Base-by-base conservation (phyloP, 2,113 vertebrate genomes). In the Pelusios castaneus region DNA sequence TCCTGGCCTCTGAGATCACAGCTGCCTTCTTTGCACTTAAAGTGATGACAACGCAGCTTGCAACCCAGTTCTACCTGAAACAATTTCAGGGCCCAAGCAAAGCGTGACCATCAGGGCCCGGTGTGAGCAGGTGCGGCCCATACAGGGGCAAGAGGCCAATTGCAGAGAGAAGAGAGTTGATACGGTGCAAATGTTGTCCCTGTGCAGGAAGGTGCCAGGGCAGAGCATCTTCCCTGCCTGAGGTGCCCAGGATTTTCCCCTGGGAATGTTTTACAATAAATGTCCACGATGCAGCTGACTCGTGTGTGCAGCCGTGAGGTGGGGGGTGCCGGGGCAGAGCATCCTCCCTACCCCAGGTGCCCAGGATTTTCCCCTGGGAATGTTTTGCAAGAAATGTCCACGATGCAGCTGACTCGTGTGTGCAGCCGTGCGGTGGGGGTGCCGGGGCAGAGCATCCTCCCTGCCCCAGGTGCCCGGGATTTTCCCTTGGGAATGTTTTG, bases 21-120 rank as follows among this genome's bases (percentile, higher is more conserved):
- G 95, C 98, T 0, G 98, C 98, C 14, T 98, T 98, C 94, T 82
- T 98, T 34, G 98, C 97, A 0, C 98, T 99, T 76, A 97, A 94
- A 88, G 94, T 93, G 70, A 98, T 99, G 98, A 98, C 98, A 88
- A 97, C 91, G 47, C 98, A 98, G 94, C 98, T 99, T 70, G 96
- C 95, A 0, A 96, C 97, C 70, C 97, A 98, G 92, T 99, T 99
- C 97, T 85, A 98, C 92, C 97, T 99, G 94, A 95, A 38, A 2
- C 98, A 97, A 89, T 94, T 99, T 60, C 95, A 94, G 27, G 97
- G 88, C 3, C 78, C 95, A 3, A 82, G 96, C 60, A 76, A 76
- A 45, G 73, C 21, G 3, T 9, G 12, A 9, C 0, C 10, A 29
- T 4, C 17, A 0, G 38, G 24, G 43, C 79, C 79, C 43, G 43